Conservation (phyloP, 1,140 invertebrate genomes). For the Battus philenor region DNA sequence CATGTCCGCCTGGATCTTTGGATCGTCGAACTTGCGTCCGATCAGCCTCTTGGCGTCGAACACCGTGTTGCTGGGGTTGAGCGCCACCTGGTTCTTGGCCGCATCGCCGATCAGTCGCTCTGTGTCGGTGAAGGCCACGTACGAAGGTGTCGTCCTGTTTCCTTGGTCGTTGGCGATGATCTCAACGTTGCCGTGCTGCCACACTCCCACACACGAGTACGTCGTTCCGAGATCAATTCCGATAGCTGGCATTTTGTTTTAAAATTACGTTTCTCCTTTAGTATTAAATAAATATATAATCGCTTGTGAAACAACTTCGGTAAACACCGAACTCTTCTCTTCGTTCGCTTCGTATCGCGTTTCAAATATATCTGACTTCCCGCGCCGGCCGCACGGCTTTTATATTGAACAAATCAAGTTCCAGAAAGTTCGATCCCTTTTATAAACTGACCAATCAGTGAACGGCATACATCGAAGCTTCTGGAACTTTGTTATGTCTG, state of each 20-base stretch:
- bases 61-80: constrained; percentile 63
- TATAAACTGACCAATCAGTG: constrained; percentile 39
- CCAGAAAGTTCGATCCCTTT: constrained; percentile 25
- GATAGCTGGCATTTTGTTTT: constrained; percentile 78
- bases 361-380: constrained; percentile 55
- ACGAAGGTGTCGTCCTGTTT: constrained; percentile 93
- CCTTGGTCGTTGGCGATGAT: constrained; percentile 97
- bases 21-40: constrained; percentile 80
- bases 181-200: constrained; percentile 94
- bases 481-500: background rate
- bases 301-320: constrained; percentile 30
- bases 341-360: constrained; percentile 41
- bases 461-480: constrained; percentile 7
- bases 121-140: constrained; percentile 81
- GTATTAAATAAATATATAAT: constrained; percentile 17
- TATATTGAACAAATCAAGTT: constrained; percentile 44
- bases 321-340: constrained; percentile 37
- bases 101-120: constrained; percentile 10
- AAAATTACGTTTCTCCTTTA: background rate
- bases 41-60: constrained; percentile 79
- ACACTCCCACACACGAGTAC: constrained; percentile 92
- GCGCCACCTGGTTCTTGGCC: constrained; percentile 12
- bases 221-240: constrained; percentile 90
- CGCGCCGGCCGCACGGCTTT: constrained; percentile 32
- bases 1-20: constrained; percentile 84